Conservation (phyloP, 2,888 invertebrate genomes). For the Himalopsyche kuldschensis region DNA sequence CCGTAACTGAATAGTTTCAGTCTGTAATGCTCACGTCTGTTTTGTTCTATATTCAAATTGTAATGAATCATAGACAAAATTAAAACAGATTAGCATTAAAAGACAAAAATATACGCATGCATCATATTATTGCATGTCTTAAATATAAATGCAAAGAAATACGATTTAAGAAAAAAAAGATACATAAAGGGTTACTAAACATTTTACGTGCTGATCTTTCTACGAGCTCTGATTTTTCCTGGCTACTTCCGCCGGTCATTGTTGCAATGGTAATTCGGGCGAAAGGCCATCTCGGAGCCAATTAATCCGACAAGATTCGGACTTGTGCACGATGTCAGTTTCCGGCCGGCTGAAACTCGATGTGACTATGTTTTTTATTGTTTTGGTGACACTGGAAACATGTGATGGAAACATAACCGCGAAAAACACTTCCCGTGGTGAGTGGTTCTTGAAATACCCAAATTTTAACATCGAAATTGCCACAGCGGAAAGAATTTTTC, state of each 20-base stretch:
- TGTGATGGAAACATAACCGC: not conserved
- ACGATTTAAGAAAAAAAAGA: not conserved
- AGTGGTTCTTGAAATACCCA: not conserved
- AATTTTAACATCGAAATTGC: too few relatives aligned
- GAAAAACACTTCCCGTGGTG: not conserved
- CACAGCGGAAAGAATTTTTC: too few relatives aligned
- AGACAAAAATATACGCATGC: not conserved
- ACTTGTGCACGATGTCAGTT: not conserved
- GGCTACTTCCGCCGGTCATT: not conserved
- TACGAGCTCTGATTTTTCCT: not conserved
- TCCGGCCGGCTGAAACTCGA: not conserved
- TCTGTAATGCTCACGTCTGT: not conserved
- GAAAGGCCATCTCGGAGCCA: not conserved
- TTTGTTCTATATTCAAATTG: not conserved
- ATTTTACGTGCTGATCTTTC: not conserved
- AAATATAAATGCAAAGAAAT: not conserved
- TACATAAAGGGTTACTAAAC: not conserved
- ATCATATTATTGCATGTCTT: not conserved
- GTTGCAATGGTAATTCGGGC: not conserved
- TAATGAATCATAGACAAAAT: not conserved
- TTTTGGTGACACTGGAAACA: not conserved
- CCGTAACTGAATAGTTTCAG: too few relatives aligned
- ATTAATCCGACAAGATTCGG: not conserved
- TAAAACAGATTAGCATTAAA: not conserved
- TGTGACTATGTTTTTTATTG: not conserved